A percentile compares a stretch with the other conserved stretches of the same genome.
Evolutionary conservation across 2,888 invertebrate species (phyloP).

Genomic region (Schizaphis graminum): DNA sequence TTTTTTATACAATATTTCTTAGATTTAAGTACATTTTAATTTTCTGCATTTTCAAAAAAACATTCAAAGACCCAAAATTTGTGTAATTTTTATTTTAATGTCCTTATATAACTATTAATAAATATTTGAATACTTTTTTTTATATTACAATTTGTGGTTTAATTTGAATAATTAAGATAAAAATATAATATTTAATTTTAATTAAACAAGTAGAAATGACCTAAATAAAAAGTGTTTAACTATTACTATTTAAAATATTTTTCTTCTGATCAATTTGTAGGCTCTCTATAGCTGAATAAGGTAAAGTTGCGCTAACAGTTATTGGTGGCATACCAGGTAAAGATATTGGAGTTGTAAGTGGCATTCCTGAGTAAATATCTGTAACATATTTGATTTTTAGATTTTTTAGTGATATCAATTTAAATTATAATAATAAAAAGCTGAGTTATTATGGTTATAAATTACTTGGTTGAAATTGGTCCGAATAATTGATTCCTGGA

Average conservation of each 20-base stretch:
- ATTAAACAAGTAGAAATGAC: slow-evolving; percentile 44
- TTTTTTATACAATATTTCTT: slow-evolving; percentile 46
- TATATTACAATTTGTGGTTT: slow-evolving; percentile 48
- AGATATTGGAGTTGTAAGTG: slow-evolving; percentile 79
- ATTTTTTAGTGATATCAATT: background rate
- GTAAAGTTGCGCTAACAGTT: slow-evolving; percentile 81
- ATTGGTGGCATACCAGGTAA: slow-evolving; percentile 86
- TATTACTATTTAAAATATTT: slow-evolving; percentile 52
- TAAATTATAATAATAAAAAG: background rate
- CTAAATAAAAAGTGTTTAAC: slow-evolving; percentile 40
- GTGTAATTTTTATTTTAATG: slow-evolving; percentile 29
- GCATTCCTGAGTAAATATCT: slow-evolving; percentile 69
- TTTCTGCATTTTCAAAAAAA: background rate
- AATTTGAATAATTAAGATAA: slow-evolving; percentile 22
- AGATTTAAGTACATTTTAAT: slow-evolving; percentile 23
- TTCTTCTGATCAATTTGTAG: slow-evolving; percentile 68
- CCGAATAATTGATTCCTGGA: slow-evolving; percentile 36
- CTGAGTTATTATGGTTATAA: background rate
- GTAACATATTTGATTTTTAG: background rate
- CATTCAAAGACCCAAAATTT: slow-evolving; percentile 16
- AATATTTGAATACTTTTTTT: slow-evolving; percentile 53
- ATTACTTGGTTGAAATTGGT: slow-evolving; percentile 52
- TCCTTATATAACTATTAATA: slow-evolving; percentile 40
- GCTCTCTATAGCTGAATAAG: slow-evolving; percentile 76
- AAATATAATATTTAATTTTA: slow-evolving; percentile 19